phyloP scores from a whole-genome alignment of 2,797 vertebrate genomes.

The Bryconaethiops microstoma region DNA sequence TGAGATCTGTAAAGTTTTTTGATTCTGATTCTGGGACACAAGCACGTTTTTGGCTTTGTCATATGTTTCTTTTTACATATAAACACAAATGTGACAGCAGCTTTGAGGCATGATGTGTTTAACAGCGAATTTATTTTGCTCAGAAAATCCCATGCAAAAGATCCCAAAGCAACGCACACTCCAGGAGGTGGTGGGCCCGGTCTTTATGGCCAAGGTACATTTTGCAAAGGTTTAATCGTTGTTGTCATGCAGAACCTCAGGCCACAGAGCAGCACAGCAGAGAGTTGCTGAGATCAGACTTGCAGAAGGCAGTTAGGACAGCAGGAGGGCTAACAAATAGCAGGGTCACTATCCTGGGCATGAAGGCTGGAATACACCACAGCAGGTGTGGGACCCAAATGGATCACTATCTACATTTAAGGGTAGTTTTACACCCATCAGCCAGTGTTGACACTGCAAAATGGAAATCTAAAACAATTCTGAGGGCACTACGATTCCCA shows the following conservation, averaged over 20 bases:
- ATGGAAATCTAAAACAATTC: background rate
- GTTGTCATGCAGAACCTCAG: background rate
- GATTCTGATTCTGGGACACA: too few relatives aligned
- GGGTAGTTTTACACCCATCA: background rate
- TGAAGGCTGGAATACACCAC: background rate
- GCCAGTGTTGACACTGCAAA: background rate
- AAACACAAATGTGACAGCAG: too few relatives aligned
- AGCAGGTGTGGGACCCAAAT: background rate
- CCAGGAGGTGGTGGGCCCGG: background rate
- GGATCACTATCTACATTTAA: background rate
- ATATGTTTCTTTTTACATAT: too few relatives aligned
- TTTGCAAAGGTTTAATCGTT: background rate
- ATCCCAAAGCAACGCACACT: background rate
- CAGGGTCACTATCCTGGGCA: conserved; percentile 1
- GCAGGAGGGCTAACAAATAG: background rate
- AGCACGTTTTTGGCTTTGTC: too few relatives aligned
- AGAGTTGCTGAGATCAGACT: background rate
- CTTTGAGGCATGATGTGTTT: background rate
- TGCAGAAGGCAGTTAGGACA: background rate
- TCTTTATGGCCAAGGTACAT: background rate
- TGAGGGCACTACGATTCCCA: too few relatives aligned
- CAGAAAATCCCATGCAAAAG: background rate
- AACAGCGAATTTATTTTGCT: background rate
- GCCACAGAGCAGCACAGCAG: background rate
- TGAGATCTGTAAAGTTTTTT: too few relatives aligned